Evolutionary conservation across 2,888 invertebrate genomes (phyloP).

Genomic region (Melieria crassipennis): DNA sequence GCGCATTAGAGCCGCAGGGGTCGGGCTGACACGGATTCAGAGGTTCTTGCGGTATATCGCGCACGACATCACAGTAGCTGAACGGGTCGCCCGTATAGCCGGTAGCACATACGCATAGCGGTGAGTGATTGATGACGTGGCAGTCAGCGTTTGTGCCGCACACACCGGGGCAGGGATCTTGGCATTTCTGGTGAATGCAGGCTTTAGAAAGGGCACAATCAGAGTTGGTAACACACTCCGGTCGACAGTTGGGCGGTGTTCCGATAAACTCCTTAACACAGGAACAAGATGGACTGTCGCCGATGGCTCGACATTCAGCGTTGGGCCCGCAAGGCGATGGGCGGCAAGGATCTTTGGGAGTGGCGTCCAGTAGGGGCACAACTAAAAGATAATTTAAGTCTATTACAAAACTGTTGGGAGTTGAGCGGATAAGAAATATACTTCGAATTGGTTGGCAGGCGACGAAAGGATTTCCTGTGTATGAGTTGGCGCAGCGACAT

Average conservation of each 20-base stretch:
- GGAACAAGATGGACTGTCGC: constrained; percentile 75
- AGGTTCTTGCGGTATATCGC: constrained; percentile 55
- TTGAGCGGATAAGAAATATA: constrained; percentile 28
- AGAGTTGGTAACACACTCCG: constrained; percentile 81
- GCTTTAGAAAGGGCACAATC: constrained; percentile 80
- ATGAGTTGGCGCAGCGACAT: constrained; percentile 73
- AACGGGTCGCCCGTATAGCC: constrained; percentile 72
- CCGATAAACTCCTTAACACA: constrained; percentile 78
- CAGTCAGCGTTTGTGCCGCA: constrained; percentile 72
- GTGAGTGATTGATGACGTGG: constrained; percentile 71
- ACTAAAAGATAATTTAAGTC: constrained; percentile 40
- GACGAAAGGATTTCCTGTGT: constrained; percentile 65
- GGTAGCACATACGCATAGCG: constrained; percentile 70
- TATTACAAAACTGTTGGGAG: constrained; percentile 29
- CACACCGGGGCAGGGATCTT: constrained; percentile 76
- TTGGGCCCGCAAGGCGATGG: constrained; percentile 87
- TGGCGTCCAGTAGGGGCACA: constrained; percentile 51
- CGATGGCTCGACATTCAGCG: constrained; percentile 74
- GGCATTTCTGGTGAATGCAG: constrained; percentile 79
- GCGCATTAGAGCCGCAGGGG: constrained; percentile 82
- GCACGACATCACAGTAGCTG: constrained; percentile 49
- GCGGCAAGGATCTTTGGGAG: constrained; percentile 69
- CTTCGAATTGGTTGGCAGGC: constrained; percentile 67
- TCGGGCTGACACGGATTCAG: constrained; percentile 73
- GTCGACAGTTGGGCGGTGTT: constrained; percentile 79